phyloP scores from a whole-genome alignment of 2,888 invertebrate genomes.

The Heliconius aoede region DNA sequence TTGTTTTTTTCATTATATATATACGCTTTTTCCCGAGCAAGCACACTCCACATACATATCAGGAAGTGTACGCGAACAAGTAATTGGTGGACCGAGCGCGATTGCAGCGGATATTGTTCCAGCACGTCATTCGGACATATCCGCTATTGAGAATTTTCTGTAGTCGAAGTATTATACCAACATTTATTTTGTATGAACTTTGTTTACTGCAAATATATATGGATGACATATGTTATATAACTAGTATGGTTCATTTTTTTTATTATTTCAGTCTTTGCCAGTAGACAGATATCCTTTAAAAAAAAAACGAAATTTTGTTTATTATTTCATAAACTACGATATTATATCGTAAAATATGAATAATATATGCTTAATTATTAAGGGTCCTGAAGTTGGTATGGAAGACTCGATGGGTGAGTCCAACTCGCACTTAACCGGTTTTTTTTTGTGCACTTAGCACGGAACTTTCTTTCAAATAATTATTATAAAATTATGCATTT shows the following conservation, averaged over 20 bases:
- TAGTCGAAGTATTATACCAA: conserved; percentile 32
- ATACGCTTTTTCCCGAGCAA: not conserved
- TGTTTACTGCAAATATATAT: not conserved
- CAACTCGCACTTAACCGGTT: no score
- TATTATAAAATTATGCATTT: not conserved
- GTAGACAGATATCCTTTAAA: not conserved
- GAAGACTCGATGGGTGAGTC: no score
- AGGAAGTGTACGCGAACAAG: conserved; percentile 41
- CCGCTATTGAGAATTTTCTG: conserved; percentile 44
- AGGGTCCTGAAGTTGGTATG: no score
- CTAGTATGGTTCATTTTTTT: not conserved
- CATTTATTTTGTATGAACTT: conserved; percentile 18
- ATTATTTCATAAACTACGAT: not conserved
- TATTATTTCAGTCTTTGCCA: not conserved
- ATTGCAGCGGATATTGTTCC: conserved; percentile 64
- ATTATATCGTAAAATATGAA: no score
- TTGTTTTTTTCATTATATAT: not conserved
- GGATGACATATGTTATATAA: not conserved
- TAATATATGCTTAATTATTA: no score
- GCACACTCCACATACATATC: not conserved
- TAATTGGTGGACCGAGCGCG: conserved; percentile 55
- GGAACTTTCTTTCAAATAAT: not conserved
- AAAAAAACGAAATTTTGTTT: not conserved
- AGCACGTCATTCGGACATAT: conserved; percentile 60
- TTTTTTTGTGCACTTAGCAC: no score